Base-by-base conservation (phyloP, 1,140 invertebrate species). In the Platyscapa corneri region DNA sequence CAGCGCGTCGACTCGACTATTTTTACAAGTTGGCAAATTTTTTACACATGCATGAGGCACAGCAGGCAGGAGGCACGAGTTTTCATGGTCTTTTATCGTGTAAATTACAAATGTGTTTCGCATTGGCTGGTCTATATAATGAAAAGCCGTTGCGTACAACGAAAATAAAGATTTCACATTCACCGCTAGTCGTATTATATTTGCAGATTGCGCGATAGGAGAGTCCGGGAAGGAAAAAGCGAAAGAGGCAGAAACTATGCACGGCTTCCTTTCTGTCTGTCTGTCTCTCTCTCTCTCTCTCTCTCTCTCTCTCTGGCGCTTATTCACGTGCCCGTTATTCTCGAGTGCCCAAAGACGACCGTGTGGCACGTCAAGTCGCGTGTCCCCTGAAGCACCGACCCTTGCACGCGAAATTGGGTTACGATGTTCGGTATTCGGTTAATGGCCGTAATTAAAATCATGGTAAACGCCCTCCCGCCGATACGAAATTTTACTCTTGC, bases 381-480 rank as follows among this genome's bases (percentile, higher is more conserved):
- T 86, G 84, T 82, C 60, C 80, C 80, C 42, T 74, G 42, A n/a
- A 72, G 46, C 64, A 42, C 56, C 64, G 42, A 78, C 64, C 80
- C 49, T 42, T 70, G 39, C 64, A 72, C 23, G 64, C 34, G 46
- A 86, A 86, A 86, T 86, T 82, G 65, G 84, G 84, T 86, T 86
- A 86, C 78, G 60, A 53, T 67, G 78, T 56, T 85, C 27, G 79
- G 78, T 85, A 85, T 85, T 85, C 56, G 75, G 75, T 60, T 85
- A 85, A 85, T 85, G 70, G 77, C 77, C 70, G 77, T 85, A 85
- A 85, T 85, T 85, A 85, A 85, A 85, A 80, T 80, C 76, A 72
- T 84, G 49, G 23, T 20, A 53, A 34, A 39, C 34, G 27, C 67
- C 34, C 34, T 37, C 34, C 30, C 74, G 0, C 20, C 27, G 0